These are phyloP conservation scores for Schizotus pectinicornis DNA, from an alignment of 2,888 invertebrate species.

Conservation along the genomic window DNA sequence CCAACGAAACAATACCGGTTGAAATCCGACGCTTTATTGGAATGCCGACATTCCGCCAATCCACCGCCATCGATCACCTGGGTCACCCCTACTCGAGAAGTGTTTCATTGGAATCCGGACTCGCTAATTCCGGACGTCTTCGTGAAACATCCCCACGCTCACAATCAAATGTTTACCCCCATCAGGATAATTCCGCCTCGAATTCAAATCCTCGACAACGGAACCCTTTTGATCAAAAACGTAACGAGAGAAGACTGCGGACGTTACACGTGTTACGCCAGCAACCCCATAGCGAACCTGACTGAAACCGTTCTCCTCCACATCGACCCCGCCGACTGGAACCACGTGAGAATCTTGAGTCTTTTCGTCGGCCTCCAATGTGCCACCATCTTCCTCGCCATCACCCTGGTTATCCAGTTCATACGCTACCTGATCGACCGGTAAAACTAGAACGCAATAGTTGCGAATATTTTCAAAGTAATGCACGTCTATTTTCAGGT, in stretches of 20 bases:
- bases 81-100: constrained; percentile 78
- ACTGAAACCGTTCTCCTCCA: constrained; percentile 78
- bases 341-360: constrained; percentile 83
- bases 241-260: constrained; percentile 83
- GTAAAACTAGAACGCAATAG: constrained; percentile 56
- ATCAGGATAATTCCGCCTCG: constrained; percentile 60
- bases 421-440: constrained; percentile 72
- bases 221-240: constrained; percentile 52
- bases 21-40: constrained; percentile 70
- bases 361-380: constrained; percentile 81
- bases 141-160: constrained; percentile 69
- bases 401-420: constrained; percentile 82
- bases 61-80: constrained; percentile 83
- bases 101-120: constrained; percentile 81
- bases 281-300: constrained; percentile 81
- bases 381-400: constrained; percentile 78
- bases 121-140: constrained; percentile 69
- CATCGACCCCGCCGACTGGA: constrained; percentile 86
- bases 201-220: constrained; percentile 68
- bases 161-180: constrained; percentile 61
- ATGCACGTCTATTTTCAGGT: constrained; percentile 62
- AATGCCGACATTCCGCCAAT: constrained; percentile 71
- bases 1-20: constrained; percentile 68
- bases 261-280: constrained; percentile 83
- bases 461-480: constrained; percentile 1